Base-by-base conservation (phyloP, 2,888 invertebrate genomes). In the Thyatira batis region DNA sequence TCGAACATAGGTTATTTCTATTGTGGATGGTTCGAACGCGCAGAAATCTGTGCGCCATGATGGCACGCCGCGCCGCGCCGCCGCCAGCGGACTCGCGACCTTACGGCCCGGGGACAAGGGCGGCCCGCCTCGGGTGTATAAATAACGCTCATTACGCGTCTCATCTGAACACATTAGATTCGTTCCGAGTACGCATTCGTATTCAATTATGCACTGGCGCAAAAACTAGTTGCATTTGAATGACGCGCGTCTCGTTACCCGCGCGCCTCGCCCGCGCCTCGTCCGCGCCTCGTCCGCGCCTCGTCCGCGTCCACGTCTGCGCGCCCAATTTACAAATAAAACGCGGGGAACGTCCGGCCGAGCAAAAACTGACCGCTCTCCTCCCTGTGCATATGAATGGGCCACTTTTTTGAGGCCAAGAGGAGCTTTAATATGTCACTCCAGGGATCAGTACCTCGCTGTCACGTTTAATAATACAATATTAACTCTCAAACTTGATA, bases 201-300 rank as follows among this genome's bases (percentile, higher is more conserved):
- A 89, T 89, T 87, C 86, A 88, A 83, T 85, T 83, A 87, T 87
- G 84, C 87, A 80, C 75, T 60, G 60, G 61, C 63, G 75, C 85
- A 91, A 90, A 91, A 91, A 91, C 82, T 85, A 80, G 89, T 85
- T 83, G 82, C 88, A 87, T 90, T 86, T 87, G 89, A 90, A 91
- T 89, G 90, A 85, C 80, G 69, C 68, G 63, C 67, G 69, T 39
- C 50, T 63, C 63, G 65, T 67, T 67, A 65, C 65, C 61, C 61
- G 67, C 67, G 61, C 63, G 62, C 54, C 62, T 64, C 57, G 58
- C 66, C 30, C 30, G 30, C 30, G 33, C 73, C n/a, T n/a, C n/a
- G n/a, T n/a, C n/a, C n/a, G n/a, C n/a, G n/a, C n/a, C n/a, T n/a
- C n/a, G n/a, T n/a, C n/a, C n/a, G n/a, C n/a, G n/a, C n/a, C n/a